Base-by-base conservation (phyloP, 2,797 vertebrate genomes). In the Vireo griseus region DNA sequence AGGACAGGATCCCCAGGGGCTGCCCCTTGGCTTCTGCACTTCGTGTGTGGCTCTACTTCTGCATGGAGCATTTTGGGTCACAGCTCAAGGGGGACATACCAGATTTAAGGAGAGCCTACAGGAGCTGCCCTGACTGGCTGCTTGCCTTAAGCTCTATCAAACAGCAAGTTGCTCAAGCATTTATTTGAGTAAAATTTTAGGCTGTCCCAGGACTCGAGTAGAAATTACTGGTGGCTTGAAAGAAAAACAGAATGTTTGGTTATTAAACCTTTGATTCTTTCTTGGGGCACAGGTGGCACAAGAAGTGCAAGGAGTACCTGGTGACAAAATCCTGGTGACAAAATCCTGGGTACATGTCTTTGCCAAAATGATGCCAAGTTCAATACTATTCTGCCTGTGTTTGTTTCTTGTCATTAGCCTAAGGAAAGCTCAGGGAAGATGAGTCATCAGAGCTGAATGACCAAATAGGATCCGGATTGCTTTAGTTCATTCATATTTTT, bases 21-120 rank as follows among this genome's bases (percentile, higher is more conserved):
- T 82, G 29, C n/a, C 28, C 37, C 45, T 42, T 58, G 48, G 25
- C 51, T 74, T 47, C 45, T 31, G 45, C 52, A 17, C 13, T 8
- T 26, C 2, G 5, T 10, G 2, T n/a, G 35, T 14, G 1, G 8
- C 35, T 77, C 28, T 63, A 21, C 28, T 57, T 75, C 54, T 4
- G 12, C 2, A 2, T 10, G 39, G 51, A 55, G n/a, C 4, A 0
- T 66, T 66, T 58, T 0, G 0, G 40, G 44, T 47, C 5, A 0
- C 69, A 33, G 52, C 69, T 63, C 31, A n/a, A 40, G 42, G 22
- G 35, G 9, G 4, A 7, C 11, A 3, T 54, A 21, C 17, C 0
- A 0, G n/a, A 31, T 61, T 61, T 61, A 68, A 65, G 39, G 42
- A 45, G 28, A 61, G 11, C 29, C 42, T 17, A 5, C 0, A 0